Evolutionary conservation across 1,140 invertebrate species (phyloP).

Genomic region (Temnothorax curvispinosus): DNA sequence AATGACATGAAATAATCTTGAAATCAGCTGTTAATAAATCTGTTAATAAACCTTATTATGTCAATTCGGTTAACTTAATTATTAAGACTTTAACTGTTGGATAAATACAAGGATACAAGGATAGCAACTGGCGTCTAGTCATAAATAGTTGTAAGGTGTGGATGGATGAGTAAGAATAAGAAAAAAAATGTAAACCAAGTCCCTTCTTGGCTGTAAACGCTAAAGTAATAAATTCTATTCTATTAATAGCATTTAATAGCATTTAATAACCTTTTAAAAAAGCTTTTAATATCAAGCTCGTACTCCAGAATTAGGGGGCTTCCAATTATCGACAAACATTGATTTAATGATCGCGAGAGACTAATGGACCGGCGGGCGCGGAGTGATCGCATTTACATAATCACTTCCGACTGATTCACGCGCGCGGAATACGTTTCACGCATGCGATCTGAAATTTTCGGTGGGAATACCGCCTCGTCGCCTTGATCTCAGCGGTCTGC

Average conservation of each 20-base stretch:
- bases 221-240: too few species aligned
- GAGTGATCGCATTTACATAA: conserved; percentile 1
- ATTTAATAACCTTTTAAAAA: not conserved
- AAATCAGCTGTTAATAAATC: not conserved
- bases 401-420: not conserved
- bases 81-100: not conserved
- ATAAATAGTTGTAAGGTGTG: too few species aligned
- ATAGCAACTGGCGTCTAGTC: too few species aligned
- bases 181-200: too few species aligned
- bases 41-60: not conserved
- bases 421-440: not conserved
- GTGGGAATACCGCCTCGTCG: not conserved
- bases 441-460: not conserved
- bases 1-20: not conserved
- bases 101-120: too few species aligned
- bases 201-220: too few species aligned
- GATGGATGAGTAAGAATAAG: too few species aligned
- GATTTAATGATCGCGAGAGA: not conserved
- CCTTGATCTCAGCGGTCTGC: not conserved
- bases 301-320: not conserved
- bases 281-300: not conserved
- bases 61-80: not conserved
- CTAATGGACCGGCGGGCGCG: not conserved
- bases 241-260: not conserved
- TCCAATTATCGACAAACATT: not conserved